Conservation (phyloP, 2,797 vertebrate genomes). For the Cygnus olor region DNA sequence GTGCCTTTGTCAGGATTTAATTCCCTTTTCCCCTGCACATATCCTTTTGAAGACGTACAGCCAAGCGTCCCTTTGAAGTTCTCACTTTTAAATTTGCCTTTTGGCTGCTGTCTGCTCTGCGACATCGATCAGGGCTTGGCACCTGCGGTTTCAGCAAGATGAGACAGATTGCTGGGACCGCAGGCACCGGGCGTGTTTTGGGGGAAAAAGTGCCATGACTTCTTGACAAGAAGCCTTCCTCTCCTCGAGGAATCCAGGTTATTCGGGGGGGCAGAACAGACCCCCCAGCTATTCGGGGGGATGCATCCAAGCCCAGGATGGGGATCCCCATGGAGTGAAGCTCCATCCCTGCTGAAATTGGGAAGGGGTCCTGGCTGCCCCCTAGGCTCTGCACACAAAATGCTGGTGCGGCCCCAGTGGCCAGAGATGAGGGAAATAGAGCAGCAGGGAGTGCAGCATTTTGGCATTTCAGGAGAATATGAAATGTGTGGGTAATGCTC, state of each 20-base stretch:
- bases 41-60: background rate
- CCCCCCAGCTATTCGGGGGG: too few species aligned
- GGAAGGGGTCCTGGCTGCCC: background rate
- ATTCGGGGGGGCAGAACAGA: background rate
- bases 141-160: background rate
- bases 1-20: background rate
- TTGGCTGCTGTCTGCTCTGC: background rate
- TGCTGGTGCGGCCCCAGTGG: fast-evolving
- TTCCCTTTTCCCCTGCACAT: background rate
- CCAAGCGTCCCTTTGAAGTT: background rate
- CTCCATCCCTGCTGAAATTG: background rate
- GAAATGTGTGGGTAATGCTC: background rate
- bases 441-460: background rate
- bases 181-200: fast-evolving
- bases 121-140: background rate
- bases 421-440: background rate
- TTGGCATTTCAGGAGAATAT: background rate
- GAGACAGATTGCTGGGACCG: background rate
- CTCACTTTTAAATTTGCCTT: background rate
- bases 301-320: background rate
- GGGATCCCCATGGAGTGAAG: background rate
- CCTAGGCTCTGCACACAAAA: background rate
- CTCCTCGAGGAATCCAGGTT: background rate
- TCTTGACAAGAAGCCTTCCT: background rate
- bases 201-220: background rate